phyloP scores from a whole-genome alignment of 30 jellyfish, hydroid and myxozoan genomes.

The Turritopsis rubra region DNA sequence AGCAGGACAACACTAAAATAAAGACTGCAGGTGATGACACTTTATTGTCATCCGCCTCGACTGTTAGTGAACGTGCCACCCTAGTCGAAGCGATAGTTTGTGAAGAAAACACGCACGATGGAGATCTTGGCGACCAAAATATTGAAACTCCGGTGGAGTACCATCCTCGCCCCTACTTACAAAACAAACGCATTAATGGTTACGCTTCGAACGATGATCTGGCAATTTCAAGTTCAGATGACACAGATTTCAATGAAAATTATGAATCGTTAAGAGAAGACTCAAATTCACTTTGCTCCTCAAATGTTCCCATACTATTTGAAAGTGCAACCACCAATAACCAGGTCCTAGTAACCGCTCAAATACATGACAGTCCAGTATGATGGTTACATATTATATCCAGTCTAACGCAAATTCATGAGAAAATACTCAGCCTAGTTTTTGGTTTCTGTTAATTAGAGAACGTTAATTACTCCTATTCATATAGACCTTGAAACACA shows the following conservation, averaged over 20 bases:
- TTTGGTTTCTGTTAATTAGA: too few species aligned
- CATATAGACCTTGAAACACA: too few species aligned
- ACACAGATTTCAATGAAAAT: neutral
- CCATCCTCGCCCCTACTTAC: neutral
- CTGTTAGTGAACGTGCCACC: neutral
- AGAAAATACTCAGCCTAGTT: too few species aligned
- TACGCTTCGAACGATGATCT: neutral
- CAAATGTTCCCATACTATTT: neutral
- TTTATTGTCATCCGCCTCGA: neutral
- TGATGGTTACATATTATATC: neutral
- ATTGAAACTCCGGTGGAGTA: neutral
- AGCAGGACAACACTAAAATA: neutral
- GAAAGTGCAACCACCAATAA: neutral
- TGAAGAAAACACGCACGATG: neutral
- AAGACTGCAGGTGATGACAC: neutral
- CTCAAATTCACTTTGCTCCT: neutral
- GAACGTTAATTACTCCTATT: too few species aligned
- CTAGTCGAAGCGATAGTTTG: neutral
- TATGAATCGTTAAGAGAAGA: neutral
- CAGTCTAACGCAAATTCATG: neutral
- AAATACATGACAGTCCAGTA: neutral
- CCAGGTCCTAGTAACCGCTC: neutral
- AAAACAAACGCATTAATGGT: neutral
- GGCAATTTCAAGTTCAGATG: neutral
- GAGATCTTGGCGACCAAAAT: neutral